A percentile compares a stretch with the other conserved stretches of the same genome.
Conservation (phyloP, 2,888 invertebrate genomes). For the Panopea generosa region DNA sequence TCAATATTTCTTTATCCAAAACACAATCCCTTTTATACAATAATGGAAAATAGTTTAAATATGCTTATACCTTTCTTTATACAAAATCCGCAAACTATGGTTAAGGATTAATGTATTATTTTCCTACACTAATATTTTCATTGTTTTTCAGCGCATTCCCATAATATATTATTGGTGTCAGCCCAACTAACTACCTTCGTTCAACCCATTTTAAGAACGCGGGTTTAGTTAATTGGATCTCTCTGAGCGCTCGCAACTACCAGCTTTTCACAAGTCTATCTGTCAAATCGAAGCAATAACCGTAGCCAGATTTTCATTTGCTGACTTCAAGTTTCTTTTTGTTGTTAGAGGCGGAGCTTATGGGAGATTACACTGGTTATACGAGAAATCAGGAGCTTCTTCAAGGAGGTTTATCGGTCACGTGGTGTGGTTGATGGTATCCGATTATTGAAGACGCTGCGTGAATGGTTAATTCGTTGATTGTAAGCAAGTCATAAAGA, state of each 20-base stretch:
- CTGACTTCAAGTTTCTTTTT: slow-evolving; percentile 2
- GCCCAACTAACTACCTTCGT: slow-evolving; percentile 29
- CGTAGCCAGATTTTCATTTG: slow-evolving; percentile 23
- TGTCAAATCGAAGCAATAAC: slow-evolving; percentile 34
- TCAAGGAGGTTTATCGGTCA: slow-evolving; percentile 12
- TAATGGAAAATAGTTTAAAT: slow-evolving; percentile 44
- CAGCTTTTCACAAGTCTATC: slow-evolving; percentile 18
- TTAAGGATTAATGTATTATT: slow-evolving; percentile 48
- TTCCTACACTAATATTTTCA: slow-evolving; percentile 62
- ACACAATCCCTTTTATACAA: slow-evolving; percentile 40
- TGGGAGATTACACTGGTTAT: slow-evolving; percentile 1
- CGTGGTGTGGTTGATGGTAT: slow-evolving; percentile 27
- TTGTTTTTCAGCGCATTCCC: slow-evolving; percentile 56
- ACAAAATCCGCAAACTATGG: slow-evolving; percentile 35
- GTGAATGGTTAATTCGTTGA: slow-evolving; percentile 30
- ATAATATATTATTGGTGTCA: slow-evolving; percentile 57
- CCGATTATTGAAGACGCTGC: slow-evolving; percentile 14
- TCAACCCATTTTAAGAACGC: slow-evolving; percentile 18
- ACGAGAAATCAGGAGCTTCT: not conserved
- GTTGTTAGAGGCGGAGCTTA: slow-evolving; percentile 27
- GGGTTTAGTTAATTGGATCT: slow-evolving; percentile 48
- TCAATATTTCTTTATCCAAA: slow-evolving; percentile 38
- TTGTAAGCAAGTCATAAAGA: slow-evolving; percentile 6
- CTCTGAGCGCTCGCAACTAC: slow-evolving; percentile 15
- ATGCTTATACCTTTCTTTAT: slow-evolving; percentile 51